A percentile compares a stretch with the other conserved stretches of the same genome.
Conservation (phyloP, 2,888 invertebrate species). For the Drosophila mimetica region DNA sequence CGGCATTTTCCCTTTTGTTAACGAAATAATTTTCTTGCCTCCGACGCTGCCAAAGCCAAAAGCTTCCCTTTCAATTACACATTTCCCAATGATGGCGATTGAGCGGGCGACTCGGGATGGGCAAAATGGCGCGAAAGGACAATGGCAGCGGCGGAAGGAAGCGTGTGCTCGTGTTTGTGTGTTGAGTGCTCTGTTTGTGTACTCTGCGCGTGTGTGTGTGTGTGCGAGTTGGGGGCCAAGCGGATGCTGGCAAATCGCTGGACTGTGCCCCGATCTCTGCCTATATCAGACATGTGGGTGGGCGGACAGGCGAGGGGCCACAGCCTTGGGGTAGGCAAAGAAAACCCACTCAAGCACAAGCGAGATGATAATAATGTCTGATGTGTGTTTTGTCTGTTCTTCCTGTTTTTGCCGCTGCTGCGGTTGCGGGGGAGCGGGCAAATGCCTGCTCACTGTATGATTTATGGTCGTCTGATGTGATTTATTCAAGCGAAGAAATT, state of each 20-base stretch:
- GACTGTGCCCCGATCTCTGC: slow-evolving; percentile 54
- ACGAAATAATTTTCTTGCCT: slow-evolving; percentile 79
- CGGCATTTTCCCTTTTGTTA: slow-evolving; percentile 75
- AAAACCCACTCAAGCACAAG: slow-evolving; percentile 84
- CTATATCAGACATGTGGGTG: slow-evolving; percentile 62
- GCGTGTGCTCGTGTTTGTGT: slow-evolving; percentile 37
- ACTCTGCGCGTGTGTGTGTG: slow-evolving; percentile 4
- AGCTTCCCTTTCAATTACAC: slow-evolving; percentile 83
- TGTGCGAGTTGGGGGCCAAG: slow-evolving; percentile 22
- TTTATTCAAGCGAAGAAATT: slow-evolving; percentile 80
- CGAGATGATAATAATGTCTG: slow-evolving; percentile 83
- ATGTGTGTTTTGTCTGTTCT: slow-evolving; percentile 69
- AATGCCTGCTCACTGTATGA: slow-evolving; percentile 69
- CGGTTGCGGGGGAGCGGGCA: slow-evolving; percentile 24
- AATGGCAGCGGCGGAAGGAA: slow-evolving; percentile 73
- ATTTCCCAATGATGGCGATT: slow-evolving; percentile 61
- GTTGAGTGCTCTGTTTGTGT: slow-evolving; percentile 2
- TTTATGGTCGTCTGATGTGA: slow-evolving; percentile 82
- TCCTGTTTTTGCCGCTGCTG: slow-evolving; percentile 40
- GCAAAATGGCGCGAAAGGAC: slow-evolving; percentile 65
- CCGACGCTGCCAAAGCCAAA: slow-evolving; percentile 70
- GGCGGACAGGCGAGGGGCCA: slow-evolving; percentile 12
- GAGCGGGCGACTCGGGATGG: slow-evolving; percentile 7
- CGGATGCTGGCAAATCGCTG: slow-evolving; percentile 64
- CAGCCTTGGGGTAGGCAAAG: slow-evolving; percentile 59